Evolutionary conservation across 2,113 vertebrate genomes (phyloP).

Genomic region (Pelvicachromis taeniatus): DNA sequence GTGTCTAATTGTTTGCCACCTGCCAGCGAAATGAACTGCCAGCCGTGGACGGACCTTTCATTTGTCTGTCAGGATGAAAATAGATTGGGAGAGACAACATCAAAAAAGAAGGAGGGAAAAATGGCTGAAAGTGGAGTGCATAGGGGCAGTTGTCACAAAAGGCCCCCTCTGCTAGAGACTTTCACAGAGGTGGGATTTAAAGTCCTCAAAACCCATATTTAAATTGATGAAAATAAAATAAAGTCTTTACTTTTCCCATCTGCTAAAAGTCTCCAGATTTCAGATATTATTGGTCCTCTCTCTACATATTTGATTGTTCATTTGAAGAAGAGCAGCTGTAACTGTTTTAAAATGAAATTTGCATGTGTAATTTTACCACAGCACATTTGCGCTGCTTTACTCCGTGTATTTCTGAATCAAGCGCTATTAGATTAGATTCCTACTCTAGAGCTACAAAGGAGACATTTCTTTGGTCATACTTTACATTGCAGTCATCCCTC

Average conservation of each 20-base stretch:
- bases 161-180: constrained; percentile 70
- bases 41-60: constrained; percentile 85
- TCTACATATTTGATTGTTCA: neutral
- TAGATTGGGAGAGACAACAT: constrained; percentile 95
- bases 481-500: constrained; percentile 23
- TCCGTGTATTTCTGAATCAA: neutral
- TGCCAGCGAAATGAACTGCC: constrained; percentile 99
- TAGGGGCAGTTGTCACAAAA: constrained; percentile 68
- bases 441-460: constrained; percentile 14
- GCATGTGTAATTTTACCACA: neutral
- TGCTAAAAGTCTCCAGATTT: neutral
- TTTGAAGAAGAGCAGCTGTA: neutral
- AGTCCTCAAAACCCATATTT: constrained; percentile 73
- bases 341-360: constrained; percentile 32
- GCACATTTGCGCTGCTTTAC: neutral
- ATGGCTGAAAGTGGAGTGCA: constrained; percentile 15
- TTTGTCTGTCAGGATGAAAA: constrained; percentile 87
- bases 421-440: constrained; percentile 11
- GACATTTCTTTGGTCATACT: constrained; percentile 29
- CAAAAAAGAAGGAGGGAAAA: constrained; percentile 77
- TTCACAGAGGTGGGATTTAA: constrained; percentile 68
- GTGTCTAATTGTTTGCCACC: constrained; percentile 99
- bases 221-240: constrained; percentile 75
- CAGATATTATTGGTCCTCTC: neutral
- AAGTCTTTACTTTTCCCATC: constrained; percentile 11